Conservation (phyloP, 2,113 vertebrate species). For the Esox niger region DNA sequence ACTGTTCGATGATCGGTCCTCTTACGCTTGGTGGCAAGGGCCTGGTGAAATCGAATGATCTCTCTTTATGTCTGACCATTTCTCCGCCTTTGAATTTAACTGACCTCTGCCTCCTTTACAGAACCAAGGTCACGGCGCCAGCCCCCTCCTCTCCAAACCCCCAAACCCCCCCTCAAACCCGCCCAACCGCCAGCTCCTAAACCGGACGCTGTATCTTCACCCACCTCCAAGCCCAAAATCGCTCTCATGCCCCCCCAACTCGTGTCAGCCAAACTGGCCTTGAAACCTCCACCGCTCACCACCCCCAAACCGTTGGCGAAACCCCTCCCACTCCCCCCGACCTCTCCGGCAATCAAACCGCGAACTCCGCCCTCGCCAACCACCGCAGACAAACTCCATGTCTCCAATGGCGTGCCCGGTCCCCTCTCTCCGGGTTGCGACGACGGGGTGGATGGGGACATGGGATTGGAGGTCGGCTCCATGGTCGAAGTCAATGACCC, state of each 20-base stretch:
- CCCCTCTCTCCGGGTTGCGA: constrained; percentile 27
- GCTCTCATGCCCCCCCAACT: constrained; percentile 46
- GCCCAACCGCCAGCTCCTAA: constrained; percentile 20
- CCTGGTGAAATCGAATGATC: no score
- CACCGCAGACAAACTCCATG: constrained; percentile 5
- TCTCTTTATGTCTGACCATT: no score
- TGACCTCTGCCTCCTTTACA: background rate
- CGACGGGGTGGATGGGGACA: background rate
- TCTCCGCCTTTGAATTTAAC: no score
- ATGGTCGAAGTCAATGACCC: constrained; percentile 82
- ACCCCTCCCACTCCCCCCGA: constrained; percentile 1
- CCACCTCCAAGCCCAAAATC: constrained; percentile 18
- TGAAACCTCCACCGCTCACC: constrained; percentile 44
- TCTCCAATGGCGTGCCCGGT: constrained; percentile 40
- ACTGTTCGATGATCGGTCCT: background rate
- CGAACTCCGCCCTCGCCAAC: background rate
- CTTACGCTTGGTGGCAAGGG: background rate
- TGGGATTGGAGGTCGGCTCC: constrained; percentile 59
- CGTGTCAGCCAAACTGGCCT: constrained; percentile 23
- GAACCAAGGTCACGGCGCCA: constrained; percentile 22
- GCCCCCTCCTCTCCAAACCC: constrained; percentile 23
- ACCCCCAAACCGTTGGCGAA: constrained; percentile 29
- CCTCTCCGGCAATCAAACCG: constrained; percentile 29
- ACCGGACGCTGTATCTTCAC: constrained; percentile 21
- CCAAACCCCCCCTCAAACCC: constrained; percentile 18